Evolutionary conservation across 2,113 vertebrate species (phyloP).

Genomic region (Sardina pilchardus): DNA sequence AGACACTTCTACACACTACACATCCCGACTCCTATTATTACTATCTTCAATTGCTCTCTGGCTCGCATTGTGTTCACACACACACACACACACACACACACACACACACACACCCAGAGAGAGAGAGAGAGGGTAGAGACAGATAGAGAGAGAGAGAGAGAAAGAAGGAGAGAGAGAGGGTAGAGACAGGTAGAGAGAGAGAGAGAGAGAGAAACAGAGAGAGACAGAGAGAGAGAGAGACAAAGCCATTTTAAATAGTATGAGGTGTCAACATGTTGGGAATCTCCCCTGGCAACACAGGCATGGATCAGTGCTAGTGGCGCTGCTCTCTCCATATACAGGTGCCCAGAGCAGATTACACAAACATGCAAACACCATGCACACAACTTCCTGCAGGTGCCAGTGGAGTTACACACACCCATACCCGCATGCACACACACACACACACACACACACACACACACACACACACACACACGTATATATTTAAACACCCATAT

Average conservation of each 20-base stretch:
- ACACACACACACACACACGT: constrained; percentile 41
- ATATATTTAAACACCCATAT: too few relatives aligned
- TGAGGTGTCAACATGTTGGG: not conserved
- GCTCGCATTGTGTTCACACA: not conserved
- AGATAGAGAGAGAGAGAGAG: too few relatives aligned
- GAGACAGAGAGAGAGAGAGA: too few relatives aligned
- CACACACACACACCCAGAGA: not conserved
- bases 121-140: too few relatives aligned
- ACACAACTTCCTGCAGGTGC: constrained; percentile 34
- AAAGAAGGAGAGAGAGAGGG: too few relatives aligned
- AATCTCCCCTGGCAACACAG: not conserved
- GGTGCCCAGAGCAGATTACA: not conserved
- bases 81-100: constrained; percentile 4
- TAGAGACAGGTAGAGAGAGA: too few relatives aligned
- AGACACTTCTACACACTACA: constrained; percentile 12
- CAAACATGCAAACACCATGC: not conserved
- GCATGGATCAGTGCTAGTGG: not conserved
- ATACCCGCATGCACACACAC: constrained; percentile 23
- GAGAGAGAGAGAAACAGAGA: too few relatives aligned
- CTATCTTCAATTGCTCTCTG: not conserved
- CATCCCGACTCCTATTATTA: not conserved
- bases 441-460: constrained; percentile 13
- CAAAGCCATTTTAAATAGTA: not conserved
- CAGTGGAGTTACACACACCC: constrained; percentile 29
- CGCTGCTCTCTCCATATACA: not conserved